phyloP scores from a whole-genome alignment of 2,797 vertebrate genomes.

The Malurus splendens region DNA sequence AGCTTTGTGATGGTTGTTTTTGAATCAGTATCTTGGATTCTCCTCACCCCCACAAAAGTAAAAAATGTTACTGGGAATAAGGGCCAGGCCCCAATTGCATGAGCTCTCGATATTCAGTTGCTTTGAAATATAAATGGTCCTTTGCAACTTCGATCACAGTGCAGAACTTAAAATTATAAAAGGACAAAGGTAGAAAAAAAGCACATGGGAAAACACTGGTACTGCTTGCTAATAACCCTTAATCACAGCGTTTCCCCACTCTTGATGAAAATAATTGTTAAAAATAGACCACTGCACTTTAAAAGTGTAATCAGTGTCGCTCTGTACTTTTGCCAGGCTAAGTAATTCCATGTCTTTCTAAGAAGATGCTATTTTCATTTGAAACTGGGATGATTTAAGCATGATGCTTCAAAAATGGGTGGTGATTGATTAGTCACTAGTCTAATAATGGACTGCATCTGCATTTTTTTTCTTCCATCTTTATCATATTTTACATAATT shows the following conservation, averaged over 20 bases:
- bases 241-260: not conserved
- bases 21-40: not conserved
- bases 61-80: not conserved
- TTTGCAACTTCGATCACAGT: not conserved
- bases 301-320: not conserved
- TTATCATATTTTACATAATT: conserved; percentile 32
- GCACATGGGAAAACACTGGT: not conserved
- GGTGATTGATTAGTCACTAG: conserved; percentile 46
- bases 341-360: not conserved
- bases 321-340: not conserved
- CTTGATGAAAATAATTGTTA: not conserved
- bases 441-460: conserved; percentile 44
- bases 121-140: not conserved
- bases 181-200: not conserved
- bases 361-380: conserved; percentile 17
- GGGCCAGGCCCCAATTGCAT: not conserved
- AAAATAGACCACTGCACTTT: not conserved
- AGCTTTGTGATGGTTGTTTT: not conserved
- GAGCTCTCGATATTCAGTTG: not conserved
- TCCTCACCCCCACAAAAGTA: not conserved
- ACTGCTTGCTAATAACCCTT: not conserved
- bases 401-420: conserved; percentile 20
- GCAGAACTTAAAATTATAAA: not conserved
- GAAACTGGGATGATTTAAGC: not conserved
- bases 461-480: conserved; percentile 3